Percentiles rank a stretch among this genome's conserved stretches.
These are phyloP conservation scores for Allygus modestus DNA, from an alignment of 2,888 invertebrate genomes.

Conservation along the genomic window DNA sequence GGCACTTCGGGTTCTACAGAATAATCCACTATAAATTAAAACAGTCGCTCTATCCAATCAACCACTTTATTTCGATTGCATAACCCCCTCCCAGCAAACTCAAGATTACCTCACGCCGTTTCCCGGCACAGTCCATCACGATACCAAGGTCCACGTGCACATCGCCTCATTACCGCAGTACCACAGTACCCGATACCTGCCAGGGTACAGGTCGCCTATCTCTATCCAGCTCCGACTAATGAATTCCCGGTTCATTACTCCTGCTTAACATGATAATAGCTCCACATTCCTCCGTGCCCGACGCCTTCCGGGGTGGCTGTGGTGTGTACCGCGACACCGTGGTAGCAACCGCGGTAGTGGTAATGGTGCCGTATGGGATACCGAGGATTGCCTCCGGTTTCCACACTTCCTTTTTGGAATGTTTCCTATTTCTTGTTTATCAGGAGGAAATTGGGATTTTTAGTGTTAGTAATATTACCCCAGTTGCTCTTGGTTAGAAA, in stretches of 20 bases:
- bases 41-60: too few species aligned
- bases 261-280: slow-evolving; percentile 45
- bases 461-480: not conserved
- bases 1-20: too few species aligned
- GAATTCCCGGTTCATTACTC: slow-evolving; percentile 14
- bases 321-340: not conserved
- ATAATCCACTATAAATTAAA: too few species aligned
- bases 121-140: too few species aligned
- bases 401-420: not conserved
- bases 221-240: slow-evolving; percentile 10
- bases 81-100: not conserved
- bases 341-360: not conserved
- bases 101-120: not conserved
- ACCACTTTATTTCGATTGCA: not conserved
- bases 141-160: too few species aligned
- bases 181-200: not conserved
- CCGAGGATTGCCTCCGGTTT: not conserved
- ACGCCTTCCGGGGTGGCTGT: slow-evolving; percentile 8
- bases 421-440: not conserved
- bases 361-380: not conserved
- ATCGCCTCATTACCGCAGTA: too few species aligned
- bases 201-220: not conserved
- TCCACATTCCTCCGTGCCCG: slow-evolving; percentile 26
- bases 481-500: not conserved
- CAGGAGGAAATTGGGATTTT: not conserved